Conservation (phyloP, 2,797 vertebrate genomes). For the Mormyrops attenuatus region DNA sequence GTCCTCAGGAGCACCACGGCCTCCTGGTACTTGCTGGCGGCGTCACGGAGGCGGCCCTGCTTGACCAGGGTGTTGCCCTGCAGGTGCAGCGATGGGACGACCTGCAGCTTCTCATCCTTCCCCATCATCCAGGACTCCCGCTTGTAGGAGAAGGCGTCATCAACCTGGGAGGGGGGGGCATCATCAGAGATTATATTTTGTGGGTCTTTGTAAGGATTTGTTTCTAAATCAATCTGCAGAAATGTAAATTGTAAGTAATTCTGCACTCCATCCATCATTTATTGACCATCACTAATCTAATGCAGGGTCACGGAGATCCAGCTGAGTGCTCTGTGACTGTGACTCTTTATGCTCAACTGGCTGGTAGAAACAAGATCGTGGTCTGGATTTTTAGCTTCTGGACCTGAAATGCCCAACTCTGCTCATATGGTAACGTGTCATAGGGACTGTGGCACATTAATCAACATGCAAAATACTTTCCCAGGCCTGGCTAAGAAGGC, state of each 20-base stretch:
- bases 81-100: slow-evolving; percentile 68
- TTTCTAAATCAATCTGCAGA: neutral
- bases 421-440: neutral
- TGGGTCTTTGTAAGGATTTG: neutral
- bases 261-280: neutral
- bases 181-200: neutral
- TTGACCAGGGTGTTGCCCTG: slow-evolving; percentile 75
- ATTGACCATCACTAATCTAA: neutral
- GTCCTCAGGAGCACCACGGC: slow-evolving; percentile 78
- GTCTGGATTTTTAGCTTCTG: neutral
- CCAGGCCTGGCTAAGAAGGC: slow-evolving; percentile 7
- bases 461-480: neutral
- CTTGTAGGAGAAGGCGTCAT: slow-evolving; percentile 72
- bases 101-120: slow-evolving; percentile 76
- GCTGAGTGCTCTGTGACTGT: too few relatives aligned
- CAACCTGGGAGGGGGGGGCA: slow-evolving; percentile 54
- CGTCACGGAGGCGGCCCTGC: slow-evolving; percentile 61
- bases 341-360: too few relatives aligned
- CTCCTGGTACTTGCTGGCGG: slow-evolving; percentile 76
- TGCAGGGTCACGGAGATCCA: neutral
- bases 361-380: too few relatives aligned
- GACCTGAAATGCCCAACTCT: neutral
- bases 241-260: neutral
- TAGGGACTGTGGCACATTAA: neutral
- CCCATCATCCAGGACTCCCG: slow-evolving; percentile 84